A percentile compares a stretch with the other conserved stretches of the same genome.
These are phyloP conservation scores for Malthinus seriepunctatus DNA, from an alignment of 2,888 invertebrate species.

Conservation along the genomic window DNA sequence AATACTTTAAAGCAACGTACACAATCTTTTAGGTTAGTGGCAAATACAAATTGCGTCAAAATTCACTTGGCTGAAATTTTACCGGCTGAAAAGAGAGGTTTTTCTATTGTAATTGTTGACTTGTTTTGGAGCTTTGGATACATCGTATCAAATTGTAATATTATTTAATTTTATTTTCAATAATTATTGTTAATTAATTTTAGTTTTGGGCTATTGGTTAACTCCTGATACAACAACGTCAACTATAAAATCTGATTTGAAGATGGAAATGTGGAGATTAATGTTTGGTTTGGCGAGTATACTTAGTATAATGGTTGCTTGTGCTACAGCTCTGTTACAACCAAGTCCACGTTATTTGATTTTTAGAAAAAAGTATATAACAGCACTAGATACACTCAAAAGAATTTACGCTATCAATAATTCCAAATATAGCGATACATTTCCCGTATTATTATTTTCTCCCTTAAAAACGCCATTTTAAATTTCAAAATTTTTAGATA, in stretches of 20 bases:
- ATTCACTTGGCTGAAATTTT: constrained; percentile 53
- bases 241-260: constrained; percentile 37
- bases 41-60: constrained; percentile 46
- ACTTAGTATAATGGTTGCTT: constrained; percentile 49
- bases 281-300: constrained; percentile 51
- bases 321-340: constrained; percentile 51
- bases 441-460: constrained; percentile 39
- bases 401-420: constrained; percentile 57
- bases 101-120: constrained; percentile 48
- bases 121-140: constrained; percentile 51
- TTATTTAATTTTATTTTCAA: not conserved
- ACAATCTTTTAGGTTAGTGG: constrained; percentile 46
- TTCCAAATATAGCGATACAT: constrained; percentile 53
- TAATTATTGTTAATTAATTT: not conserved
- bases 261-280: constrained; percentile 54
- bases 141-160: constrained; percentile 42
- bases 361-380: constrained; percentile 44
- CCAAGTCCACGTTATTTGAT: constrained; percentile 54
- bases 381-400: constrained; percentile 51
- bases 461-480: not conserved
- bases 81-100: constrained; percentile 49
- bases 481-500: constrained; percentile 9
- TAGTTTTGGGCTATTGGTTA: constrained; percentile 42
- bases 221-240: constrained; percentile 41
- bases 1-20: not conserved